Conservation (phyloP, 2,113 vertebrate genomes). For the Urocolius indicus region DNA sequence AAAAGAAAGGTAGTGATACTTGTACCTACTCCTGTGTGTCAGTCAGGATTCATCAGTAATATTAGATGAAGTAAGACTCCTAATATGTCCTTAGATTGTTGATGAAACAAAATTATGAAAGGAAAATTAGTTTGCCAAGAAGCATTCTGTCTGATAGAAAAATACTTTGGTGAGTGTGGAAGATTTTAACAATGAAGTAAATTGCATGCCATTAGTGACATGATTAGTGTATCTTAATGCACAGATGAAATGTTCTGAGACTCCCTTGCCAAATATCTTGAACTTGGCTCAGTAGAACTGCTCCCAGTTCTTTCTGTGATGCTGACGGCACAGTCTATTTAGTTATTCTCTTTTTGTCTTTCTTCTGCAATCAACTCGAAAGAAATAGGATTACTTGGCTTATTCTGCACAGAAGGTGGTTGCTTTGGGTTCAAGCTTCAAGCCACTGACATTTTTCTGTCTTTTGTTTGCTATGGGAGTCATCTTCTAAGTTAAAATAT, state of each 20-base stretch:
- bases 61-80: not conserved
- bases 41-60: not conserved
- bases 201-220: not conserved
- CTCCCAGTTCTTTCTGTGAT: not conserved
- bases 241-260: not conserved
- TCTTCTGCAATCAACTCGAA: slow-evolving; percentile 30
- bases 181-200: not conserved
- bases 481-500: slow-evolving; percentile 36
- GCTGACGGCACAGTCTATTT: not conserved
- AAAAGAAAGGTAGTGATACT: not conserved
- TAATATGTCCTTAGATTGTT: not conserved
- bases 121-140: not conserved
- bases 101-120: not conserved
- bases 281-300: not conserved
- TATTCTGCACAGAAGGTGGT: not conserved
- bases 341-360: slow-evolving; percentile 32
- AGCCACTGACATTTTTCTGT: not conserved
- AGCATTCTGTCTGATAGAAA: not conserved
- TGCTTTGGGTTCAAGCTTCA: not conserved
- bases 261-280: not conserved
- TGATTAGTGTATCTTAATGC: not conserved
- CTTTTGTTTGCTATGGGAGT: not conserved
- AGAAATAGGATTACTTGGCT: slow-evolving; percentile 24
- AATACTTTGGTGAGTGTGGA: not conserved
- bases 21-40: not conserved